phyloP scores from a whole-genome alignment of 2,113 vertebrate genomes.

The Megaceryle maxima region DNA sequence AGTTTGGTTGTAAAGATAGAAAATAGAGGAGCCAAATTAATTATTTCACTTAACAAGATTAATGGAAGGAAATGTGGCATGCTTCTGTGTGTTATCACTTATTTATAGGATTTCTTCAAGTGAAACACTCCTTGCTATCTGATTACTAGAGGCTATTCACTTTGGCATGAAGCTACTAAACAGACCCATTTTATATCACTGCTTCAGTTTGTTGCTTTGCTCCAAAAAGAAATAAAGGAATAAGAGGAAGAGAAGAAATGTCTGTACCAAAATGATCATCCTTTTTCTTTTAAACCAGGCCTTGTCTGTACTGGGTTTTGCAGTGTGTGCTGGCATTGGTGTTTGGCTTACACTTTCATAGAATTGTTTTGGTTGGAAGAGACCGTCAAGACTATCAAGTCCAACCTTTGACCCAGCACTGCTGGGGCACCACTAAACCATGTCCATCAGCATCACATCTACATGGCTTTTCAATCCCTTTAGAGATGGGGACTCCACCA shows the following conservation, averaged over 20 bases:
- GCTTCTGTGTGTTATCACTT: not conserved
- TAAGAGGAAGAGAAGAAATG: not conserved
- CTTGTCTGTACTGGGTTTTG: not conserved
- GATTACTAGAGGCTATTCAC: not conserved
- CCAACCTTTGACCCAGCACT: not conserved
- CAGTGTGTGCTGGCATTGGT: not conserved
- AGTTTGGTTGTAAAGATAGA: not conserved
- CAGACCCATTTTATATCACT: not conserved
- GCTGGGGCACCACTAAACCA: not conserved
- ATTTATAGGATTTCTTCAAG: not conserved
- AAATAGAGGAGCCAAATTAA: not conserved
- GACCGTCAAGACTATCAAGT: not conserved
- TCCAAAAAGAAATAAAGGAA: not conserved
- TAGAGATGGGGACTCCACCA: not conserved
- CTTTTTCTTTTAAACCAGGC: not conserved
- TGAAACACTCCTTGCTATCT: not conserved
- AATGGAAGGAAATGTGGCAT: not conserved
- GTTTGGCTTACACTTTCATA: not conserved
- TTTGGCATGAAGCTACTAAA: not conserved
- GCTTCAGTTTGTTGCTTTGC: not conserved
- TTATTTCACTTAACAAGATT: constrained; percentile 15
- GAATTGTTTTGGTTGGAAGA: not conserved
- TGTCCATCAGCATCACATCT: not conserved
- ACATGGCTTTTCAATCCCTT: not conserved
- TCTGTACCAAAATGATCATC: not conserved